These are phyloP conservation scores for Apoda limacodes DNA, from an alignment of 2,888 invertebrate species.

Conservation along the genomic window DNA sequence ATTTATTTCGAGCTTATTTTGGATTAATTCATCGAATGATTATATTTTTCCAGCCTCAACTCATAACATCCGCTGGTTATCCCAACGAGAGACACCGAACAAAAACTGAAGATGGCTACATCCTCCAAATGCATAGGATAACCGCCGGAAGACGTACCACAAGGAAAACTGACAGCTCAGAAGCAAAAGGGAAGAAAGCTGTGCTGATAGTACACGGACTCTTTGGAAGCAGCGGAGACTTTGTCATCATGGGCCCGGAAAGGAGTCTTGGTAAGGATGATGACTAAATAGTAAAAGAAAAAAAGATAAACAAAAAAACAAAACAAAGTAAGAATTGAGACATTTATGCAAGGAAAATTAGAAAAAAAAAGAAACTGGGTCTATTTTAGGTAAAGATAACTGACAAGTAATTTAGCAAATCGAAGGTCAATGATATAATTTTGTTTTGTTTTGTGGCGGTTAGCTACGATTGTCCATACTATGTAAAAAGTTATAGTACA, in stretches of 20 bases:
- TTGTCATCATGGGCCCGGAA: slow-evolving; percentile 75
- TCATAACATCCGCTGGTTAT: slow-evolving; percentile 57
- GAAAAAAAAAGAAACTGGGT: too few species aligned
- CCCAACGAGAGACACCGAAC: slow-evolving; percentile 59
- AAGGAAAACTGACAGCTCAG: slow-evolving; percentile 27
- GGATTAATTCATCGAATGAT: too few species aligned
- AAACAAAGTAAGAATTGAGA: too few species aligned
- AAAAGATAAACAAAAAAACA: too few species aligned
- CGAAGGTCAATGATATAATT: background rate
- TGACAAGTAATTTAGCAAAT: background rate
- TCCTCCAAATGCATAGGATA: slow-evolving; percentile 72
- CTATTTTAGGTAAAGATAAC: too few species aligned
- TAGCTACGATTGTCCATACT: too few species aligned
- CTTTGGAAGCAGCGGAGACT: slow-evolving; percentile 75
- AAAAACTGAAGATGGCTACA: slow-evolving; percentile 71
- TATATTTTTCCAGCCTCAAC: slow-evolving; percentile 62
- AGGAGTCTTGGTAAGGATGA: slow-evolving; percentile 68
- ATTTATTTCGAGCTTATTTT: too few species aligned
- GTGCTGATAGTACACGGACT: slow-evolving; percentile 72
- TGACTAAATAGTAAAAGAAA: background rate
- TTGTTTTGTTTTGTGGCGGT: background rate
- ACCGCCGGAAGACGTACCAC: slow-evolving; percentile 51
- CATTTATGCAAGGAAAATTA: too few species aligned
- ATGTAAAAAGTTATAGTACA: too few species aligned
- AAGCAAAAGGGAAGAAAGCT: slow-evolving; percentile 41